Conservation (phyloP, 53 echinoderm and acorn worm species). For the Temnopleurus reevesii region DNA sequence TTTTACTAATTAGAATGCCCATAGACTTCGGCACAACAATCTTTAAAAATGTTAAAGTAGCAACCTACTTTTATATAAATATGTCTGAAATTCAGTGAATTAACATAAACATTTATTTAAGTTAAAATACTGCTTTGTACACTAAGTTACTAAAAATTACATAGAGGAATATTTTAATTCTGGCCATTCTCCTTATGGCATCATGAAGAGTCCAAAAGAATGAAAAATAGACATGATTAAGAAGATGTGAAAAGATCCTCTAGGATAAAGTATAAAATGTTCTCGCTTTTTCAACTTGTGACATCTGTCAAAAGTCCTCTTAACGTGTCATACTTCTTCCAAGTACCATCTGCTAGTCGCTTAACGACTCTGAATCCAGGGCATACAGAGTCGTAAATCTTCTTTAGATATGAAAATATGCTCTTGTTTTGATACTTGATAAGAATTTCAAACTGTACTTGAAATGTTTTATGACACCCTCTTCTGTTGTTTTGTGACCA, state of each 20-base stretch:
- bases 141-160: too few species aligned
- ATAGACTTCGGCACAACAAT: too few species aligned
- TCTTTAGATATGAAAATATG: background rate
- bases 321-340: conserved; percentile 25
- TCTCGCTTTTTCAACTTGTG: background rate
- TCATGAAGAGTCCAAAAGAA: background rate
- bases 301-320: conserved; percentile 18
- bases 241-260: background rate
- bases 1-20: too few species aligned
- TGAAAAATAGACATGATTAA: conserved; percentile 4
- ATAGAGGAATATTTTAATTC: too few species aligned
- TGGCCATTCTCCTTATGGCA: too few species aligned
- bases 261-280: background rate
- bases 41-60: too few species aligned
- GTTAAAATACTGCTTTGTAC: too few species aligned
- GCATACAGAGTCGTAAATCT: conserved; percentile 11
- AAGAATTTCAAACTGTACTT: background rate
- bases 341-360: conserved; percentile 27
- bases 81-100: too few species aligned
- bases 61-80: too few species aligned
- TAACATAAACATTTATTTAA: too few species aligned
- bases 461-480: background rate
- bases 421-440: conserved; percentile 14
- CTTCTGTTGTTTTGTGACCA: background rate
- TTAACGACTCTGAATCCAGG: conserved; percentile 19